Evolutionary conservation across 1,140 invertebrate species (phyloP).

Genomic region (Drosophila ironensis): DNA sequence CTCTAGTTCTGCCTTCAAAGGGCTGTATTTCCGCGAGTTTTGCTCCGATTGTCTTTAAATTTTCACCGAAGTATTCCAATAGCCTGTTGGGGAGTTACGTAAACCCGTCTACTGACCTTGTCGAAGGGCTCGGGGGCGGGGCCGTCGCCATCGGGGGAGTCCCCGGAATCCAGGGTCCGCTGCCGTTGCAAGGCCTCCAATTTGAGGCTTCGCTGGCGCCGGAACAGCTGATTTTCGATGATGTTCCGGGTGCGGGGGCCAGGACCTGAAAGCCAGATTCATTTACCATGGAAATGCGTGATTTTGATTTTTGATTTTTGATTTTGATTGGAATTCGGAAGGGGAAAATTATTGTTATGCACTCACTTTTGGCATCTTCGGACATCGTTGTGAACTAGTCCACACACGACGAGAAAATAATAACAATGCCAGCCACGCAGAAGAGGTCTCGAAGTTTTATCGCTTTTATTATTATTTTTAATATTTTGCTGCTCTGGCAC

Average conservation of each 20-base stretch:
- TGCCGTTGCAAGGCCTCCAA: conserved; percentile 66
- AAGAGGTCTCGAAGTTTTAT: not conserved
- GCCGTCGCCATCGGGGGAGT: conserved; percentile 28
- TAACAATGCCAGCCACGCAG: conserved; percentile 48
- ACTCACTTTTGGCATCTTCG: conserved; percentile 72
- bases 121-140: conserved; percentile 35
- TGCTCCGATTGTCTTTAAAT: no score
- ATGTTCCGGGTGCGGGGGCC: conserved; percentile 75
- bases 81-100: no score
- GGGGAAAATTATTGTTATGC: not conserved
- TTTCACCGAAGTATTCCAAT: no score
- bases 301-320: not conserved
- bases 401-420: no score
- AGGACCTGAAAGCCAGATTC: conserved; percentile 36
- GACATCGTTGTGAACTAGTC: conserved; percentile 69
- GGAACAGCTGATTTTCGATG: conserved; percentile 77
- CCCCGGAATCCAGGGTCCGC: conserved; percentile 54
- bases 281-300: no score
- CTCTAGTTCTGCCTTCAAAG: no score
- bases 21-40: no score
- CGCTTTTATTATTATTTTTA: not conserved
- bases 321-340: no score
- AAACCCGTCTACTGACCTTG: conserved; percentile 41
- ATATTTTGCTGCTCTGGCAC: conserved; percentile 19
- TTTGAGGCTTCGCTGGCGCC: conserved; percentile 69